These are phyloP conservation scores for Oikopleura dioica DNA, from an alignment of 23 tunicate species.

Conservation along the genomic window DNA sequence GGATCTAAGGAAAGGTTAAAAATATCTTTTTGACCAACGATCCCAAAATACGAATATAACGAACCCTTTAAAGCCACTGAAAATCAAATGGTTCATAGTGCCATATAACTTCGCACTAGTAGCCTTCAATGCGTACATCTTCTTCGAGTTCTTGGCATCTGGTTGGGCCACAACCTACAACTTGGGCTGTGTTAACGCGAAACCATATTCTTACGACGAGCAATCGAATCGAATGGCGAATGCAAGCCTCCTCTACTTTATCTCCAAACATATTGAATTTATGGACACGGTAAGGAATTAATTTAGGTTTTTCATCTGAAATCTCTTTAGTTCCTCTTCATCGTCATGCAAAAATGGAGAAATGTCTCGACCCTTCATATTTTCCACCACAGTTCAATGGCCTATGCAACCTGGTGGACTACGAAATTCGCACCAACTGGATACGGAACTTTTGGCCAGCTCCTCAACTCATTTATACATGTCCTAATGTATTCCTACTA, in stretches of 20 bases:
- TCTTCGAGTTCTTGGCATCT: slow-evolving; percentile 49
- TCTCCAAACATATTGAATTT: slow-evolving; percentile 63
- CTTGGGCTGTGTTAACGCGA: slow-evolving; percentile 38
- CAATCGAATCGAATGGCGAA: slow-evolving; percentile 54
- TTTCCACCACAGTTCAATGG: slow-evolving; percentile 73
- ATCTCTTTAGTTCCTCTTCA: slow-evolving; percentile 45
- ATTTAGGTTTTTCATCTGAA: background rate
- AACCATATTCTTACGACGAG: slow-evolving; percentile 36
- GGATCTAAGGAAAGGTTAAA: too few species aligned
- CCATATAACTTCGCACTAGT: slow-evolving; percentile 49
- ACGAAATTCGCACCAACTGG: slow-evolving; percentile 66
- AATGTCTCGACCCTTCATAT: slow-evolving; percentile 66
- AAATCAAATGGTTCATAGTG: slow-evolving; percentile 28
- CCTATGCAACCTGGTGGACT: slow-evolving; percentile 75
- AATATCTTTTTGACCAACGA: too few species aligned
- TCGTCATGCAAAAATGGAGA: slow-evolving; percentile 53
- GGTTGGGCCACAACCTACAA: slow-evolving; percentile 63
- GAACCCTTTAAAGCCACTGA: too few species aligned
- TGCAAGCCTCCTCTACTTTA: slow-evolving; percentile 52
- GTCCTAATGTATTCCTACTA: slow-evolving; percentile 78
- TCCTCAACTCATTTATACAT: slow-evolving; percentile 77
- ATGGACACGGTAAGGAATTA: slow-evolving; percentile 54
- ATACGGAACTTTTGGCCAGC: slow-evolving; percentile 54
- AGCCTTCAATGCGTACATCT: slow-evolving; percentile 26
- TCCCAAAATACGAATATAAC: too few species aligned